phyloP scores from a whole-genome alignment of 30 jellyfish, hydroid and myxozoan species.

The Sanderia malayensis region DNA sequence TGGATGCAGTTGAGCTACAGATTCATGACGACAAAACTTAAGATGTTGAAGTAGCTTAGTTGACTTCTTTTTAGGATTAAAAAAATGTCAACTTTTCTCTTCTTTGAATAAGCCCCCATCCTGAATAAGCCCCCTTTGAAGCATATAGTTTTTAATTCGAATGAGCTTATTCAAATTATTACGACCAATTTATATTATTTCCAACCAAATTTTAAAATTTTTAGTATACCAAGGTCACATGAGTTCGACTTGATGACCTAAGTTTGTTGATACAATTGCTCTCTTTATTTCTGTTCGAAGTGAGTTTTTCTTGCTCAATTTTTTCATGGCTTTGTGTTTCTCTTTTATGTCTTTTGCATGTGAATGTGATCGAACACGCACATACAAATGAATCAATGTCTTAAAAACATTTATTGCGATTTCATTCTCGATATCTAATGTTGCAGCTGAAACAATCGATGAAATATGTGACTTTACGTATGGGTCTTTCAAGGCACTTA shows the following conservation, averaged over 20 bases:
- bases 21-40: background rate
- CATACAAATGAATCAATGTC: conserved; percentile 11
- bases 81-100: conserved; percentile 1
- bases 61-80: conserved; percentile 1
- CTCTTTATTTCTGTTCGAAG: conserved; percentile 26
- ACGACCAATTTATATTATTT: background rate
- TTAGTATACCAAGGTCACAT: background rate
- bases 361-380: conserved; percentile 20
- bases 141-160: background rate
- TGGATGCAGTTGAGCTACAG: conserved; percentile 5
- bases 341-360: conserved; percentile 25
- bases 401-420: conserved; percentile 10
- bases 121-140: conserved; percentile 2
- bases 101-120: background rate
- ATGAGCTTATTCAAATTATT: background rate
- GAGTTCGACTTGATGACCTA: conserved; percentile 1
- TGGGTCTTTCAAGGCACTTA: conserved; percentile 8
- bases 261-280: conserved; percentile 3
- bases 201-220: background rate
- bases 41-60: conserved; percentile 1
- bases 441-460: conserved; percentile 10
- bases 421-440: conserved; percentile 14
- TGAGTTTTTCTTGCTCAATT: background rate
- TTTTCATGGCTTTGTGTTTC: conserved; percentile 4
- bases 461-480: background rate